phyloP scores from a whole-genome alignment of 2,888 invertebrate genomes.

The Auanema sp. region DNA sequence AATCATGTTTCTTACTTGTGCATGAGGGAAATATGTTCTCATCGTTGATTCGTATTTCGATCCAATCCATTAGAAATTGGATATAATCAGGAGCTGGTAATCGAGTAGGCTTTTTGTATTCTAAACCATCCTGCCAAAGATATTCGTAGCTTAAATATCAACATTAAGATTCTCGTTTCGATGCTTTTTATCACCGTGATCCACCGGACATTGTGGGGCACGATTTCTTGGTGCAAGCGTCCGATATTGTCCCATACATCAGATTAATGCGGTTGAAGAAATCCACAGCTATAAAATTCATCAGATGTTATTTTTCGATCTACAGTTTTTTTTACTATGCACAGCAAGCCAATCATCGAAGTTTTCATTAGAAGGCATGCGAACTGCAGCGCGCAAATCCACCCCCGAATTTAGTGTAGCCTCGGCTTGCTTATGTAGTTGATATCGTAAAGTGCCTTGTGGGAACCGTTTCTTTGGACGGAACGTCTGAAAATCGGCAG shows the following conservation, averaged over 20 bases:
- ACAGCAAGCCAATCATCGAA: constrained; percentile 89
- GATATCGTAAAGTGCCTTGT: constrained; percentile 82
- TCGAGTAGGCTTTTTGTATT: constrained; percentile 75
- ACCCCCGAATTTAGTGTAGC: constrained; percentile 86
- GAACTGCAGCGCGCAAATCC: constrained; percentile 79
- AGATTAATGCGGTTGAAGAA: constrained; percentile 91
- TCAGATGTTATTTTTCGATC: no score
- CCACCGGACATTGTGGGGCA: constrained; percentile 91
- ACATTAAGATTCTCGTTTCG: constrained; percentile 3
- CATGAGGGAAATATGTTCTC: constrained; percentile 83
- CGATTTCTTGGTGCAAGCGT: constrained; percentile 79
- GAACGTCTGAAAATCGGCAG: constrained; percentile 75
- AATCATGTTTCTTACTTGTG: constrained; percentile 69
- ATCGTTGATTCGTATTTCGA: constrained; percentile 85
- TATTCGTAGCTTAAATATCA: constrained; percentile 76
- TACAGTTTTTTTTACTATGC: constrained; percentile 73
- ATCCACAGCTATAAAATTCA: constrained; percentile 77
- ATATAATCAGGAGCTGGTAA: constrained; percentile 84
- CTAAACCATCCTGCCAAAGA: constrained; percentile 82
- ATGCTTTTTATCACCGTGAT: constrained; percentile 69
- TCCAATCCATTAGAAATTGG: constrained; percentile 74
- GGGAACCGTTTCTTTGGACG: constrained; percentile 84
- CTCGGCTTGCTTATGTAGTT: constrained; percentile 83
- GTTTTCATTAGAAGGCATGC: constrained; percentile 79
- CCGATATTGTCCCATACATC: constrained; percentile 81